phyloP scores from a whole-genome alignment of 2,113 vertebrate genomes.

The Antigone vipio region DNA sequence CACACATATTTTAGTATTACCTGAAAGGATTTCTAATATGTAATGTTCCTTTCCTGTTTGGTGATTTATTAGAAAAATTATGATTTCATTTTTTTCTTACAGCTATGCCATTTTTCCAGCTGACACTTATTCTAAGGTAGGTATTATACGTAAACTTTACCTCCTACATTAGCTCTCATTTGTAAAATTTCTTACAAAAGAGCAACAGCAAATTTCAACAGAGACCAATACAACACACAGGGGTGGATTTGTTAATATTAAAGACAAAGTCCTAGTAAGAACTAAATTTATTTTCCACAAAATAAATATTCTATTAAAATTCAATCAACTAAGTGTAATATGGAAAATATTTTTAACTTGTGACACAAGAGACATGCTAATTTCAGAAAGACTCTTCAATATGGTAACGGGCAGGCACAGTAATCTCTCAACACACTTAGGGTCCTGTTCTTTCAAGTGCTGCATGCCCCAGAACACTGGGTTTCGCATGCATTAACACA shows the following conservation, averaged over 20 bases:
- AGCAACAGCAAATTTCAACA: not conserved
- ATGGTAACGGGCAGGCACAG: not conserved
- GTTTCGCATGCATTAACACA: not conserved
- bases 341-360: not conserved
- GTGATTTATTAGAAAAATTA: not conserved
- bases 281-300: not conserved
- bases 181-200: not conserved
- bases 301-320: constrained; percentile 30
- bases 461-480: not conserved
- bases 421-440: not conserved
- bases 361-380: not conserved
- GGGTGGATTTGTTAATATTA: not conserved
- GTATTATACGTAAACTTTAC: not conserved
- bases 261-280: not conserved
- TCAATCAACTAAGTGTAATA: not conserved
- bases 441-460: not conserved
- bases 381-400: not conserved
- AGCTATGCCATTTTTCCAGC: not conserved
- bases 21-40: not conserved
- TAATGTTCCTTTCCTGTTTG: not conserved
- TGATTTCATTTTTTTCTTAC: constrained; percentile 6
- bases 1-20: not conserved
- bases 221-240: not conserved
- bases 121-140: not conserved
- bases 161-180: not conserved